Conservation (phyloP, 2,113 vertebrate species). For the Sinocyclocheilus anophthalmus region DNA sequence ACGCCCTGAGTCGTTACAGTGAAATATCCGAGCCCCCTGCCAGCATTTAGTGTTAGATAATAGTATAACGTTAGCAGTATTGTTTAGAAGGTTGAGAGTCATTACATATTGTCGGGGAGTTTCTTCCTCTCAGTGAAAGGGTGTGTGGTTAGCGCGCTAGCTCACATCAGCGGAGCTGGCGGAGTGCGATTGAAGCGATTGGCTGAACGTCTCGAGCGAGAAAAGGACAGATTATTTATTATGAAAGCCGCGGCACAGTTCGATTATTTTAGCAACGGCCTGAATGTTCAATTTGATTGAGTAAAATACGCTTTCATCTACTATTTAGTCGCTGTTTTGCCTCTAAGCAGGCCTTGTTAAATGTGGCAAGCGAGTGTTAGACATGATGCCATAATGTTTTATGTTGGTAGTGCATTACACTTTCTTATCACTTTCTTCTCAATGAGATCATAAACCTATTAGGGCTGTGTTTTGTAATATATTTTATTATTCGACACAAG, state of each 20-base stretch:
- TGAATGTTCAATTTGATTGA: neutral
- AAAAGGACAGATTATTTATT: neutral
- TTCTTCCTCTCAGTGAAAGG: neutral
- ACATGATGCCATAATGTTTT: neutral
- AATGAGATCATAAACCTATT: neutral
- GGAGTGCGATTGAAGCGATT: neutral
- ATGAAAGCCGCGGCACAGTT: neutral
- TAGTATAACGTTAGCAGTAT: neutral
- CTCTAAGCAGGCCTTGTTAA: neutral
- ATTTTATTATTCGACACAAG: neutral
- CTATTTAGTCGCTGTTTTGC: neutral
- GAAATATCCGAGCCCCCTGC: neutral
- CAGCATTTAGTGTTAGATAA: neutral
- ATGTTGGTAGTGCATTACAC: neutral
- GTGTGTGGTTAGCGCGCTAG: conserved; percentile 40
- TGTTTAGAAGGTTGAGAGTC: neutral
- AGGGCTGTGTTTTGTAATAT: neutral
- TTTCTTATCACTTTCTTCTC: neutral
- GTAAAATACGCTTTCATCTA: neutral
- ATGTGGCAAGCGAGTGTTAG: neutral
- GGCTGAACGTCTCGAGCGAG: neutral
- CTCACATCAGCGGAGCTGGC: conserved; percentile 36
- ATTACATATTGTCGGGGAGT: neutral
- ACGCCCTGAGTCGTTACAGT: neutral
- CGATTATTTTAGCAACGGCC: neutral